Evolutionary conservation across 2,888 invertebrate genomes (phyloP).

Genomic region (Ormyrus labotus): DNA sequence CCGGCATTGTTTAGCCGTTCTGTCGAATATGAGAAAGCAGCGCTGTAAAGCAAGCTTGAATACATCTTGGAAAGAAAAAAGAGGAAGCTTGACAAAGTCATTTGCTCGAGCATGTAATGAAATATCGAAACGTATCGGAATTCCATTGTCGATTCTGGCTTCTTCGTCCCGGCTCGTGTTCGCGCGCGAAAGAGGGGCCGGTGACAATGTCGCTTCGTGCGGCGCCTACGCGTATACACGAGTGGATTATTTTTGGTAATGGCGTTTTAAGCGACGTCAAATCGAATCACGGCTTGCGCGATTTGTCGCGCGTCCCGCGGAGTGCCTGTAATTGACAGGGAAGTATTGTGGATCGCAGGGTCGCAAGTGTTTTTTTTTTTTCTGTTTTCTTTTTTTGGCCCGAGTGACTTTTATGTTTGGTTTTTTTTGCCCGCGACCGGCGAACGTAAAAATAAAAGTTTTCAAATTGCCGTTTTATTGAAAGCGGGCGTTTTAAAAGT

Average conservation of each 20-base stretch:
- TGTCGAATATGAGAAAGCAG: constrained; percentile 33
- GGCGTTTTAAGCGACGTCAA: constrained; percentile 25
- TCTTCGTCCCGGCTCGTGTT: not conserved
- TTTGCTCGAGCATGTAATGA: constrained; percentile 18
- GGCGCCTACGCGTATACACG: not conserved
- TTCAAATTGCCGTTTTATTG: too few relatives aligned
- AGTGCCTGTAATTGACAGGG: not conserved
- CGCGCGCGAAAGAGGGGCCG: not conserved
- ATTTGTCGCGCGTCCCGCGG: not conserved
- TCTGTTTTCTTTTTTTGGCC: too few relatives aligned
- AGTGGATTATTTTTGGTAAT: constrained; percentile 15
- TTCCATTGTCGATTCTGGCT: not conserved
- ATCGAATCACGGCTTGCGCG: not conserved
- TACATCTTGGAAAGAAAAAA: not conserved
- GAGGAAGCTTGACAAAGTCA: constrained; percentile 14
- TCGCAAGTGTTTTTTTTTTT: too few relatives aligned
- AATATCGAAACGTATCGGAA: not conserved
- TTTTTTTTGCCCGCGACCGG: too few relatives aligned
- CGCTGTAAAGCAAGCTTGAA: too few relatives aligned
- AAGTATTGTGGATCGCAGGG: not conserved
- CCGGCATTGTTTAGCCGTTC: constrained; percentile 34
- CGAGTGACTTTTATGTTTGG: too few relatives aligned
- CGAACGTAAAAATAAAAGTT: too few relatives aligned
- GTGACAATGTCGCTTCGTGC: not conserved
- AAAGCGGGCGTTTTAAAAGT: too few relatives aligned